These are phyloP conservation scores for Campoletis sonorensis DNA, from an alignment of 1,140 invertebrate species.

Conservation along the genomic window DNA sequence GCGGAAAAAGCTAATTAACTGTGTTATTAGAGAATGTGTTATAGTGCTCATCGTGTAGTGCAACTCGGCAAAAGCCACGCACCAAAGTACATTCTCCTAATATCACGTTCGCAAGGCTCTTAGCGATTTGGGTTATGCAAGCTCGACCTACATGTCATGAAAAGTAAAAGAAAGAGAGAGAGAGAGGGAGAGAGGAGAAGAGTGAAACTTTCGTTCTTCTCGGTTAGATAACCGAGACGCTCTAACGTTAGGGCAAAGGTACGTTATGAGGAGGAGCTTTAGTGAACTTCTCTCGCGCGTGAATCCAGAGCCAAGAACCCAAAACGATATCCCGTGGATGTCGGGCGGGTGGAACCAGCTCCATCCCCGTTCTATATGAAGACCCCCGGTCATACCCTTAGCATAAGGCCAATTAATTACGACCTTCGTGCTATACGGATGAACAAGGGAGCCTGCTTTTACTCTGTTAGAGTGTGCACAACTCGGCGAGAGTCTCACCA, in stretches of 20 bases:
- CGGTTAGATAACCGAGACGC: constrained; percentile 38
- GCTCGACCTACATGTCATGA: background rate
- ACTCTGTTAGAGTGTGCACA: background rate
- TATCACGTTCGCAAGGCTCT: background rate
- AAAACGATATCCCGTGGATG: background rate
- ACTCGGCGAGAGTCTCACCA: background rate
- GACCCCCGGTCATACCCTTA: constrained; percentile 35
- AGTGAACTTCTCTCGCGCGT: constrained; percentile 9
- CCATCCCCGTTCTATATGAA: background rate
- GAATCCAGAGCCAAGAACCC: constrained; percentile 15
- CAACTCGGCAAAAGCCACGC: background rate
- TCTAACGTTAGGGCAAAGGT: constrained; percentile 23
- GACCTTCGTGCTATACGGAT: background rate
- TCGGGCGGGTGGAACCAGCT: background rate
- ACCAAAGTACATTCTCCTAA: background rate
- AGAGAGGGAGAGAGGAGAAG: background rate
- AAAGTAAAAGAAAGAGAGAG: background rate
- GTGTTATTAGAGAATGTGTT: background rate
- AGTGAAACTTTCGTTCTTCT: constrained; percentile 21
- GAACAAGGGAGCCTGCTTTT: constrained; percentile 5
- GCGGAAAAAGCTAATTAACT: background rate
- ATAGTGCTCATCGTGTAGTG: background rate
- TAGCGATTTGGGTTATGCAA: background rate
- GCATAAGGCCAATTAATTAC: constrained; percentile 42
- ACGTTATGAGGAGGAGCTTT: constrained; percentile 17